Evolutionary conservation across 2,113 vertebrate genomes (phyloP).

Genomic region (Charina bottae): DNA sequence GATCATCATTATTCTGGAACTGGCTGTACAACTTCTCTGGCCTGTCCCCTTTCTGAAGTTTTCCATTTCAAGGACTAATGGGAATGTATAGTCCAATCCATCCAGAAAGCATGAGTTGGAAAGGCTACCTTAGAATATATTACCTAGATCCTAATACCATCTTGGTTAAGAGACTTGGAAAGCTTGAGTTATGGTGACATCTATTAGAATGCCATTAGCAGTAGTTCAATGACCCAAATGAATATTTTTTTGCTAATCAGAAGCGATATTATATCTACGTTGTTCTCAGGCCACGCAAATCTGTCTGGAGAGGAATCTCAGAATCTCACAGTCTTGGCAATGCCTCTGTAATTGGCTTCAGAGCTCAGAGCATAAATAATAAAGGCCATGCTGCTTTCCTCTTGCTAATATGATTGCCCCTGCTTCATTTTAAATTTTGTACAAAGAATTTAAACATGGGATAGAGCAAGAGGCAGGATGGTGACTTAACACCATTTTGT

Average conservation of each 20-base stretch:
- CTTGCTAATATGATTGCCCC: constrained; percentile 57
- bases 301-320: constrained; percentile 44
- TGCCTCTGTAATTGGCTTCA: constrained; percentile 53
- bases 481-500: rapidly evolving
- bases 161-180: constrained; percentile 63
- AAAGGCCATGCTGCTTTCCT: constrained; percentile 39
- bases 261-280: constrained; percentile 58
- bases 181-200: constrained; percentile 59
- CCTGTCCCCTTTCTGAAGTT: not conserved
- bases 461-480: not conserved
- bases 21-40: constrained; percentile 6
- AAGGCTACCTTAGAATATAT: too few relatives aligned
- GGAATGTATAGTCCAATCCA: not conserved
- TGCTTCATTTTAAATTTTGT: constrained; percentile 47
- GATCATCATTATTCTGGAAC: constrained; percentile 35
- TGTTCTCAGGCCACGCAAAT: constrained; percentile 66
- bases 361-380: constrained; percentile 58
- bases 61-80: too few relatives aligned
- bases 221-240: constrained; percentile 67
- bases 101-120: too few relatives aligned
- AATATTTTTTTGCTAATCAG: constrained; percentile 64
- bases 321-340: constrained; percentile 56
- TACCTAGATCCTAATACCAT: constrained; percentile 54
- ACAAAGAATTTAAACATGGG: not conserved
- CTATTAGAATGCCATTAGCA: constrained; percentile 70